phyloP scores from a whole-genome alignment of 1,140 invertebrate species.

The Muscidifurax raptorellus region DNA sequence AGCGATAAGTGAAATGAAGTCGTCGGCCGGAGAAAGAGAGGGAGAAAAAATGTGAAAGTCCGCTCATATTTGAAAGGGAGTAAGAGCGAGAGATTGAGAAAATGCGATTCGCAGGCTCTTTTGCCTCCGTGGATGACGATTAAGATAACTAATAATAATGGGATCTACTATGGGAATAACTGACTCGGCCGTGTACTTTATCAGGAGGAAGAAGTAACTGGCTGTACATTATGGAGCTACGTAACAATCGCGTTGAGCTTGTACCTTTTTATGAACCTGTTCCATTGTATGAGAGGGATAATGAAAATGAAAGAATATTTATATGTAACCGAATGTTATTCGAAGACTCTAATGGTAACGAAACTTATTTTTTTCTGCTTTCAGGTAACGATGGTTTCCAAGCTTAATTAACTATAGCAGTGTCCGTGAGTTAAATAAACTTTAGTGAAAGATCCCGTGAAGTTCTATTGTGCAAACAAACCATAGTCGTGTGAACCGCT shows the following conservation, averaged over 20 bases:
- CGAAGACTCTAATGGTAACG: neutral
- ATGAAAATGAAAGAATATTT: neutral
- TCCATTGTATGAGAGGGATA: neutral
- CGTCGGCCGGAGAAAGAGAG: conserved; percentile 32
- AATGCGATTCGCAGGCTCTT: conserved; percentile 28
- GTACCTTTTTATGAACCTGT: neutral
- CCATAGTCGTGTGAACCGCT: too few relatives aligned
- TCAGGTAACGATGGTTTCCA: neutral
- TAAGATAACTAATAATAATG: conserved; percentile 49
- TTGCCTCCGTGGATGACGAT: conserved; percentile 35
- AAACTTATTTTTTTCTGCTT: conserved; percentile 7
- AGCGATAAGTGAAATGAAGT: conserved; percentile 65
- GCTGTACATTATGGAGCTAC: neutral
- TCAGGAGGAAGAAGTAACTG: neutral
- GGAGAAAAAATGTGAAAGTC: conserved; percentile 23
- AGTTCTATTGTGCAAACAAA: neutral
- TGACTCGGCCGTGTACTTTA: conserved; percentile 12
- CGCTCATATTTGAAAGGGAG: conserved; percentile 39
- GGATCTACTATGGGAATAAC: conserved; percentile 35
- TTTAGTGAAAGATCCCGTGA: too few relatives aligned
- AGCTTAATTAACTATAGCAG: neutral
- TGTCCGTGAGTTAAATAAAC: neutral
- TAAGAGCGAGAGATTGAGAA: conserved; percentile 6
- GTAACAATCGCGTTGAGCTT: too few relatives aligned
- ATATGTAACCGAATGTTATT: too few relatives aligned